Evolutionary conservation across 2,797 vertebrate species (phyloP), one percentile per base, ranked within the genome.

Genomic region (Chelidonichthys spinosus): DNA sequence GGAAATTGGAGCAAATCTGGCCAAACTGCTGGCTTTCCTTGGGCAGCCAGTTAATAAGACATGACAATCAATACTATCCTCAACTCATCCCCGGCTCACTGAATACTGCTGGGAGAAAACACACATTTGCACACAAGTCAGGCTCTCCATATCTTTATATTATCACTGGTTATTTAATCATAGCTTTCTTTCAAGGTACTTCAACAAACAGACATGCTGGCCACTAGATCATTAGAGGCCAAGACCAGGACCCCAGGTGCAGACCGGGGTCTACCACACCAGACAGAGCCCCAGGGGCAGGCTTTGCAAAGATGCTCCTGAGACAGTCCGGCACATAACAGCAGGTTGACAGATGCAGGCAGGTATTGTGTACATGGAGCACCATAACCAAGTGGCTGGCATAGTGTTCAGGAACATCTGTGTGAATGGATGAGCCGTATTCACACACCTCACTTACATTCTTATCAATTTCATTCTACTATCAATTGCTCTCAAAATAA

Each of bases 41-140:
- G 62, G 66, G 63, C 66, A 81, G 46, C 46, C 13, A 74, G 56
- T 65, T 81, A 84, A 86, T 88, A 82, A 79, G 40, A 67, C 63
- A 66, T 71, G 11, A 67, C 71, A 79, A 87, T 85, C 85, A 76
- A 84, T 81, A 72, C 67, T 53, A 36, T 43, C 50, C 18, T 76
- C 53, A 25, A 35, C 13, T 6, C 11, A 18, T 62, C 36, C 33
- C 35, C 35, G 55, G 58, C 54, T 79, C 56, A 2, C 44, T 71
- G 33, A 66, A 61, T 32, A 6, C 64, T 61, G 18, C 79, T 5
- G 33, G 11, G 52, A 65, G 53, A 72, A 54, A 73, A 66, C 32
- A 79, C 54, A 66, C 43, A 53, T 25, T 25, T 11, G 5, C 13
- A 63, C 47, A 61, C 44, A 60, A 17, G 18, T 50, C 54, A 25